These are phyloP conservation scores for Spinus olivaceus DNA, from an alignment of 2,797 vertebrate species.

Conservation along the genomic window DNA sequence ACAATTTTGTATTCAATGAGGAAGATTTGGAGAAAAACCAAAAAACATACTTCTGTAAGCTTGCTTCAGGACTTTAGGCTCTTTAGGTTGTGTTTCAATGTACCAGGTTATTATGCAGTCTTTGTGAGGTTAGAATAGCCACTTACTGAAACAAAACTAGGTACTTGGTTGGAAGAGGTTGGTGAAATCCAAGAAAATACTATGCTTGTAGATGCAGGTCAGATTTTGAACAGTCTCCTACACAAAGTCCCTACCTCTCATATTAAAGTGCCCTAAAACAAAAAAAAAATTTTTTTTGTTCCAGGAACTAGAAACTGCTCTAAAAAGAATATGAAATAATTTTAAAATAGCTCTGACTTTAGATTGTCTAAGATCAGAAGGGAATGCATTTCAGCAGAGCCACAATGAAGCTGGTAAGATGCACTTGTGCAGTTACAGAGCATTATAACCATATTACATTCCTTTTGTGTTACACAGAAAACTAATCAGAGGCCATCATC, in stretches of 20 bases:
- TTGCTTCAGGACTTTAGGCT: neutral
- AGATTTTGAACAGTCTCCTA: neutral
- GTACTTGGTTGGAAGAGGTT: neutral
- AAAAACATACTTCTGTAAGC: neutral
- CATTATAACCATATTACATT: neutral
- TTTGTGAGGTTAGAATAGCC: neutral
- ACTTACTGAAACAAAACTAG: neutral
- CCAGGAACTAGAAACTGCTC: neutral
- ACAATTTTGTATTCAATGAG: neutral
- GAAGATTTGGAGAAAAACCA: neutral
- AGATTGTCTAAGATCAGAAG: neutral
- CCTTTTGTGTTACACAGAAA: neutral
- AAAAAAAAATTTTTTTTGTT: neutral
- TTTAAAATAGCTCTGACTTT: neutral
- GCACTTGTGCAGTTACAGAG: neutral
- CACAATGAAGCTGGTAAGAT: neutral
- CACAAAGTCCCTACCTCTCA: neutral
- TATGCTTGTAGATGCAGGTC: neutral
- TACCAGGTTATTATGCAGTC: neutral
- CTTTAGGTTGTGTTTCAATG: neutral
- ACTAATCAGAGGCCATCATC: neutral
- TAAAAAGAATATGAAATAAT: neutral
- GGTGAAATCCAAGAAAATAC: neutral
- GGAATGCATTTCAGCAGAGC: neutral
- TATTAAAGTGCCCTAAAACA: neutral